A percentile compares a stretch with the other conserved stretches of the same genome.
These are phyloP conservation scores for Ophion costatus DNA, from an alignment of 2,888 invertebrate genomes.

Conservation along the genomic window DNA sequence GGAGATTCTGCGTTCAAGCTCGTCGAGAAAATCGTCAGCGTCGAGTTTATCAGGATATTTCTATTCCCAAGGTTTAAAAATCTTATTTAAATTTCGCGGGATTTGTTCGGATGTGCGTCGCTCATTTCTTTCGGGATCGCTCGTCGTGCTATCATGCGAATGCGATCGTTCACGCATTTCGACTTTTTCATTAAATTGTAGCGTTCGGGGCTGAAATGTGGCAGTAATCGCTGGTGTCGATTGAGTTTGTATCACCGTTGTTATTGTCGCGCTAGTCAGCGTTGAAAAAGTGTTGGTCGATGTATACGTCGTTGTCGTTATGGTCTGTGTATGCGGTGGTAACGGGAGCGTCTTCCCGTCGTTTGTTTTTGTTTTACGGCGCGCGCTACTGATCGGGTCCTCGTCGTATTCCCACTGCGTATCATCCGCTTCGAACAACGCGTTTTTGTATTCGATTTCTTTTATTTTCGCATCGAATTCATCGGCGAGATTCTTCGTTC, in stretches of 20 bases:
- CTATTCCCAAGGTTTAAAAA: constrained; percentile 1
- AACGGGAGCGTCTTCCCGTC: not conserved
- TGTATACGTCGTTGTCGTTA: not conserved
- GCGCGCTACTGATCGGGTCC: constrained; percentile 2
- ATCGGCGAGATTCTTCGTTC: too few species aligned
- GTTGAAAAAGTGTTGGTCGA: too few species aligned
- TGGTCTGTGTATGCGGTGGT: not conserved
- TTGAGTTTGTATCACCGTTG: not conserved
- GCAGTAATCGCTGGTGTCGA: not conserved
- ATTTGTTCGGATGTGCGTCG: not conserved
- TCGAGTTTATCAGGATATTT: not conserved
- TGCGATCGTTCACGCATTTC: constrained; percentile 5
- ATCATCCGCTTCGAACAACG: not conserved
- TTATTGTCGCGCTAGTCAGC: not conserved
- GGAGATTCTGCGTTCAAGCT: not conserved
- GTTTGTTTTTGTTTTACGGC: not conserved
- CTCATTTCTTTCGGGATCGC: not conserved
- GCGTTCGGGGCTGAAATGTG: not conserved
- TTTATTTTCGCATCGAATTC: not conserved
- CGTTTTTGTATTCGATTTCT: not conserved
- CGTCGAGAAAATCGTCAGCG: constrained; percentile 13
- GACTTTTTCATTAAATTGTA: not conserved
- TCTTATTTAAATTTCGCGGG: not conserved
- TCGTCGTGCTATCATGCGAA: not conserved
- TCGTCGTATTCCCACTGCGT: constrained; percentile 23